These are phyloP conservation scores for Cantharis lateralis DNA, from an alignment of 2,888 invertebrate genomes.

Conservation along the genomic window DNA sequence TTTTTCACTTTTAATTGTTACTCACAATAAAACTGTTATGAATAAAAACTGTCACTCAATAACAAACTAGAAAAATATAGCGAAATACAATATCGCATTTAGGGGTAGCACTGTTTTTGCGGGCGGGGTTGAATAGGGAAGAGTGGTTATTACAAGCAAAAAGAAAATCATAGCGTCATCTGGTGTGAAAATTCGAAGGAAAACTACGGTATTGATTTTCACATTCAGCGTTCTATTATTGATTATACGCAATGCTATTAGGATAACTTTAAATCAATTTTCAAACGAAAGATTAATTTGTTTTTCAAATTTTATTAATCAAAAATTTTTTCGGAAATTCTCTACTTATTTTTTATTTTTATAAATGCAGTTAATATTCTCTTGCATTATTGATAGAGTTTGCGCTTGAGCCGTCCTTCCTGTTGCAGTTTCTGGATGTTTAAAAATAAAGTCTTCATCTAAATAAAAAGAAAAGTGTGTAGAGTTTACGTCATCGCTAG, in stretches of 20 bases:
- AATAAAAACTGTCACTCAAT: not conserved
- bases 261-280: not conserved
- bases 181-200: constrained; percentile 8
- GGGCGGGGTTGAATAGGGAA: constrained; percentile 27
- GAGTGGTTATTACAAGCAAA: constrained; percentile 1
- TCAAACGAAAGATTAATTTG: not conserved
- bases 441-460: constrained; percentile 82
- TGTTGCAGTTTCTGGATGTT: constrained; percentile 83
- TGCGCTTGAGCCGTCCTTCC: constrained; percentile 73
- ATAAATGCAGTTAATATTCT: constrained; percentile 80
- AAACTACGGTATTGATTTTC: constrained; percentile 19
- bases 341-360: constrained; percentile 65
- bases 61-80: constrained; percentile 4
- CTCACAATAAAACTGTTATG: not conserved
- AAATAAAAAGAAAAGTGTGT: constrained; percentile 19
- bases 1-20: not conserved
- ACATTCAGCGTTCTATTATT: not conserved
- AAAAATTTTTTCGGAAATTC: constrained; percentile 54
- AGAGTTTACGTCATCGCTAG: not conserved
- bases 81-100: constrained; percentile 12
- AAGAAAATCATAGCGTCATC: constrained; percentile 10
- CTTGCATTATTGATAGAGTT: constrained; percentile 76
- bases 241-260: not conserved
- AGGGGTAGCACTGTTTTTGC: constrained; percentile 25
- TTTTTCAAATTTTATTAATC: not conserved